A percentile compares a stretch with the other conserved stretches of the same genome.
Conservation (phyloP, 2,797 vertebrate genomes). For the Rachycentron canadum region DNA sequence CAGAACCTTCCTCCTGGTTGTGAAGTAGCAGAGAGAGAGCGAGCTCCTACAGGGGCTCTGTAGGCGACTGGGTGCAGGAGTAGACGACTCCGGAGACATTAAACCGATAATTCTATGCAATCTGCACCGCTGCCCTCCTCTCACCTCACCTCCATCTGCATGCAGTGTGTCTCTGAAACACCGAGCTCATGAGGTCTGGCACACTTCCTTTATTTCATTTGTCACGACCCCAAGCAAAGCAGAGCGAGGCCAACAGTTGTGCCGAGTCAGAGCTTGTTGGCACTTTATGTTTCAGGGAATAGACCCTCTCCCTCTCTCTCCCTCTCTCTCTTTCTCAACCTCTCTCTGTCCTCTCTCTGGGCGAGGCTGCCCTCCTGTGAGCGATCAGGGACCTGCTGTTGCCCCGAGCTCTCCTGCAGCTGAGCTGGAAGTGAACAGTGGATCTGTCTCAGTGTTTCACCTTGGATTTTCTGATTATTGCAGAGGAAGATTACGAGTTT, state of each 20-base stretch:
- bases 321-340: background rate
- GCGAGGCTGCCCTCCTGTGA: conserved; percentile 70
- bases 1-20: background rate
- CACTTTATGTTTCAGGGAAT: conserved; percentile 61
- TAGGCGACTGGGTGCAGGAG: conserved; percentile 8
- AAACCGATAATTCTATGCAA: conserved; percentile 70
- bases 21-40: conserved; percentile 5
- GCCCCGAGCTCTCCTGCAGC: conserved; percentile 37
- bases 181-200: conserved; percentile 61
- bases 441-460: conserved; percentile 34
- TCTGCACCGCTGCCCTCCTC: conserved; percentile 41
- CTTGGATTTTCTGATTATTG: background rate
- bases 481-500: conserved; percentile 10
- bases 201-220: conserved; percentile 57
- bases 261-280: conserved; percentile 56
- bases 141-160: conserved; percentile 38
- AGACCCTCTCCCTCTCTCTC: conserved; percentile 15
- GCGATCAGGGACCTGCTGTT: conserved; percentile 47
- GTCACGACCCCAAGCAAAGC: conserved; percentile 58
- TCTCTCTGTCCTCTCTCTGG: conserved; percentile 42
- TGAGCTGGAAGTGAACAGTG: conserved; percentile 33
- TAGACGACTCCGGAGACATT: conserved; percentile 25
- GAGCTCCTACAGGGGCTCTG: background rate
- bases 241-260: conserved; percentile 63
- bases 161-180: conserved; percentile 42